A percentile compares a stretch with the other conserved stretches of the same genome.
Conservation (phyloP, 2,113 vertebrate species). For the Tragelaphus imberbis region DNA sequence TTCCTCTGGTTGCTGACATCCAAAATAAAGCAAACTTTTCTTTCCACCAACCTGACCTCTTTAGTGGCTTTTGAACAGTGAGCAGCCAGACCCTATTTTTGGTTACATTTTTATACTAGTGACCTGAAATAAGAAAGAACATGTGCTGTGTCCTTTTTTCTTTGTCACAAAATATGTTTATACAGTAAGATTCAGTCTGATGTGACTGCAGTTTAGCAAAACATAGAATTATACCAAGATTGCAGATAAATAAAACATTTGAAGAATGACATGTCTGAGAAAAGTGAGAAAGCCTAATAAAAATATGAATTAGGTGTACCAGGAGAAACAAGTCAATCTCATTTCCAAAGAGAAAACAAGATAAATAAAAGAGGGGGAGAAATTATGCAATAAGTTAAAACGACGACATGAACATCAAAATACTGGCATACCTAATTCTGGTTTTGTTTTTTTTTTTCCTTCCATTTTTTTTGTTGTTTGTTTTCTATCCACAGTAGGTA, state of each 20-base stretch:
- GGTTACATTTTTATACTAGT: background rate
- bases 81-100: background rate
- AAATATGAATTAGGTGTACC: background rate
- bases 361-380: background rate
- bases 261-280: background rate
- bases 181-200: background rate
- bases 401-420: background rate
- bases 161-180: background rate
- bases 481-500: background rate
- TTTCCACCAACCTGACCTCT: background rate
- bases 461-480: background rate
- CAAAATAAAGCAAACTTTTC: background rate
- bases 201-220: background rate
- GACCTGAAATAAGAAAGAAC: background rate
- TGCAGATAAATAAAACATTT: constrained; percentile 36
- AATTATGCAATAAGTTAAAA: background rate
- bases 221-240: background rate
- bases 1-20: background rate
- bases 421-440: background rate
- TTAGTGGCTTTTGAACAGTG: background rate
- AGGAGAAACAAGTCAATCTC: background rate
- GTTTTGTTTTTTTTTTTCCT: background rate
- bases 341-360: background rate
- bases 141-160: background rate
- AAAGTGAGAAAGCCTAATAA: background rate